Percentiles rank a stretch among this genome's conserved stretches.
These are phyloP conservation scores for Psococerastis gibbosa DNA, from an alignment of 2,888 invertebrate genomes.

Conservation along the genomic window DNA sequence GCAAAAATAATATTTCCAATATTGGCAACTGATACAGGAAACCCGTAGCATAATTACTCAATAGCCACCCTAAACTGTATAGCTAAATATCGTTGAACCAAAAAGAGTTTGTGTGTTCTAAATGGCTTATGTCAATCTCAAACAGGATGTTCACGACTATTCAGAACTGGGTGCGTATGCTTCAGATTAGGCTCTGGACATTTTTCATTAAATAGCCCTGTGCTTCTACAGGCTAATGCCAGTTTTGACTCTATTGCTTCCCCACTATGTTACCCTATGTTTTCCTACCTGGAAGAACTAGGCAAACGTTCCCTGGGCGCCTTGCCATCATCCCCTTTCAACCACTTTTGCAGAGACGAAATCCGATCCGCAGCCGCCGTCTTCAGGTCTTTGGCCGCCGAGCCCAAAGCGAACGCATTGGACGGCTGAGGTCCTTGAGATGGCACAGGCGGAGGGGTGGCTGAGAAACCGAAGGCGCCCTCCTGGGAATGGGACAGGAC, in stretches of 20 bases:
- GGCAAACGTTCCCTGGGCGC: constrained; percentile 18
- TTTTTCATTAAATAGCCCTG: no score
- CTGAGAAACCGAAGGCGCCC: background rate
- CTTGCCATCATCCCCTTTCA: constrained; percentile 31
- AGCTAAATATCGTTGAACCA: no score
- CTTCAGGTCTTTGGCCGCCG: constrained; percentile 4
- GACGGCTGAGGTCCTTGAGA: constrained; percentile 23
- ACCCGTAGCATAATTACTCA: no score
- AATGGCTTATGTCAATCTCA: no score
- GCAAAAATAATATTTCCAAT: background rate
- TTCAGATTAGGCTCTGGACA: no score
- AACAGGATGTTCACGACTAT: no score
- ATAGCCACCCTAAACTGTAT: no score
- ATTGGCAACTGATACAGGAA: background rate
- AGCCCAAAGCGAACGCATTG: constrained; percentile 29
- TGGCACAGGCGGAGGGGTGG: constrained; percentile 4
- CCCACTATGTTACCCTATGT: background rate
- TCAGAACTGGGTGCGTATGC: no score
- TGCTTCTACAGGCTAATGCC: background rate
- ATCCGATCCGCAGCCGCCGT: constrained; percentile 10
- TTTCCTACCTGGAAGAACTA: background rate
- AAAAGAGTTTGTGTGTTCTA: no score
- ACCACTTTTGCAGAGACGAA: constrained; percentile 32
- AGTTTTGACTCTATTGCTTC: background rate
- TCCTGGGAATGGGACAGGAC: constrained; percentile 20